Conservation (phyloP, 2,113 vertebrate species). For the Dasyornis broadbenti region DNA sequence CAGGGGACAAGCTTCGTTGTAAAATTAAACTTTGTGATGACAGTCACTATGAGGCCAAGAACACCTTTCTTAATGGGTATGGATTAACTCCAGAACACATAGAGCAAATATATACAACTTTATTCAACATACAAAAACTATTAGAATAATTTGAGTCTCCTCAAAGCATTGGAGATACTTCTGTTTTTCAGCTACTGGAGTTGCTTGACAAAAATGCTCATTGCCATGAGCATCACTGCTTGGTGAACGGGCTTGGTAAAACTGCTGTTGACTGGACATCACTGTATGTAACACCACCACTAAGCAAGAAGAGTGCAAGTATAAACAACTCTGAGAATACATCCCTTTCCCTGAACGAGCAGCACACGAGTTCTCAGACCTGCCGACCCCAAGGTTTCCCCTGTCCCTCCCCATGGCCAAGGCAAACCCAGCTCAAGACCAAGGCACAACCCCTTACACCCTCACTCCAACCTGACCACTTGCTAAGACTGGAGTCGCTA, state of each 20-base stretch:
- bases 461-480: neutral
- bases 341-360: neutral
- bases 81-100: neutral
- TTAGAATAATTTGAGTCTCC: neutral
- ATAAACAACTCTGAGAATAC: neutral
- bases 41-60: neutral
- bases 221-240: neutral
- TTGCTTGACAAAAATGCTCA: neutral
- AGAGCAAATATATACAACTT: neutral
- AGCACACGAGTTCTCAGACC: accelerated
- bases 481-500: neutral
- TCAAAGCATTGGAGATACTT: neutral
- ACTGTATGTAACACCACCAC: neutral
- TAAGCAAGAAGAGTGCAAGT: neutral
- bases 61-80: neutral
- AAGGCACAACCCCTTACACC: neutral
- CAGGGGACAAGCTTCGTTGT: neutral
- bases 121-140: neutral
- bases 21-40: neutral
- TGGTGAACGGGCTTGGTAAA: neutral
- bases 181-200: neutral
- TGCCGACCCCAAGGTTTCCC: neutral
- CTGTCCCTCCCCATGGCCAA: neutral
- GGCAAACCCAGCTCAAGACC: neutral
- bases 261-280: neutral